Base-by-base conservation (phyloP, 2,888 invertebrate genomes). In the Hirtodrosophila histrioides region DNA sequence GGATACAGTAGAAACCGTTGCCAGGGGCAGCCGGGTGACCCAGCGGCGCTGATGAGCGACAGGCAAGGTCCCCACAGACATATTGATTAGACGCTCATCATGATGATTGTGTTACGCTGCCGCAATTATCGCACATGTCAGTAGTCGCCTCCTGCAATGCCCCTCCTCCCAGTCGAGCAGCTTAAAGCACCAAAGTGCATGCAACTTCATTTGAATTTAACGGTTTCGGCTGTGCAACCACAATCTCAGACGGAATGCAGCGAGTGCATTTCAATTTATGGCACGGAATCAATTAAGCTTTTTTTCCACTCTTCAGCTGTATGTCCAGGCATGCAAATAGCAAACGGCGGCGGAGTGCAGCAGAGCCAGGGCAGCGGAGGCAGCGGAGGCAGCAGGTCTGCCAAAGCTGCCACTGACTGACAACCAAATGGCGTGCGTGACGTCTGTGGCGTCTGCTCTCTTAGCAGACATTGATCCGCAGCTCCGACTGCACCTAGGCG, bases 231-330 rank as follows among this genome's bases (percentile, higher is more conserved):
- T n/a, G 6, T 45, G 33, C 29, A 43, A 27, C 27, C 27, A 31
- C 31, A 9, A 31, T 27, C 27, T 4, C 31, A 31, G 31, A 31
- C 31, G 7, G 9, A 31, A 7, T 31, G 48, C 36, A 40, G 41
- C 54, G 67, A 81, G 78, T 84, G 80, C 85, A 84, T 81, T 84
- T 84, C 85, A 81, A 80, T 80, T 80, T 81, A 73, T 78, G 78
- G 73, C 75, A 81, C 84, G 63, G 81, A 75, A 84, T 80, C 80
- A 80, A 81, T 81, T 81, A 76, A 75, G 64, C 35, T 60, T 41
- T 50, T 36, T 57, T 56, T 61, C 55, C 56, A 45, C 24, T 23
- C 9, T 17, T 17, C 17, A 2, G 2, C 27, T 27, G 27, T 0
- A 27, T 27, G 27, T 27, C 39, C 45, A 29, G 10, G 17, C 45